Percentiles rank a stretch among this genome's conserved stretches.
phyloP scores from a whole-genome alignment of 1,140 invertebrate genomes.

The Calosoma granatense region DNA sequence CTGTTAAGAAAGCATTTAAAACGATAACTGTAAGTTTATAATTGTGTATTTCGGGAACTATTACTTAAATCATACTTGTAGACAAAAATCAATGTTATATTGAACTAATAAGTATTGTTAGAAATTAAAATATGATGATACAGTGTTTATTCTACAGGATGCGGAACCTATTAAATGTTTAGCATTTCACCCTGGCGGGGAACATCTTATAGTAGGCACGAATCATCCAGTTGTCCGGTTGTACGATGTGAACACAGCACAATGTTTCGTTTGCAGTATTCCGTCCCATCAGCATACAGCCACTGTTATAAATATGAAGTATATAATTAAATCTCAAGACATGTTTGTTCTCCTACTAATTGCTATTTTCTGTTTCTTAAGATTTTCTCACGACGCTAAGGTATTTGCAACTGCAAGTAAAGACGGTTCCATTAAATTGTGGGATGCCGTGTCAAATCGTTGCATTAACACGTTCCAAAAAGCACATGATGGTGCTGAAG shows the following conservation, averaged over 20 bases:
- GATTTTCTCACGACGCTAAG: constrained; percentile 66
- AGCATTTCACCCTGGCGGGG: constrained; percentile 90
- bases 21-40: constrained; percentile 61
- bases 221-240: constrained; percentile 83
- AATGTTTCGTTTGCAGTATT: constrained; percentile 90
- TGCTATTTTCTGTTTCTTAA: constrained; percentile 22
- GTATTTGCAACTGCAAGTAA: constrained; percentile 84
- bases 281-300: constrained; percentile 85
- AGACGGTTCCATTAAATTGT: constrained; percentile 91
- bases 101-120: too few relatives aligned
- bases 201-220: constrained; percentile 88
- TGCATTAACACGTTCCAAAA: constrained; percentile 89
- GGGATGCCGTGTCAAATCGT: constrained; percentile 90
- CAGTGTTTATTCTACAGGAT: constrained; percentile 50
- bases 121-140: too few relatives aligned
- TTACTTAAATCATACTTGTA: constrained; percentile 1
- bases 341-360: background rate
- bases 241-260: constrained; percentile 91
- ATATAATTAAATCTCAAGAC: constrained; percentile 24
- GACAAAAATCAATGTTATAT: too few relatives aligned
- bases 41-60: background rate
- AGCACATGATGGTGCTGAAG: constrained; percentile 90
- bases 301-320: constrained; percentile 77
- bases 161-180: constrained; percentile 80
- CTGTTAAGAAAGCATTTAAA: constrained; percentile 94